Conservation (phyloP, 2,113 vertebrate genomes). For the Pteropus alecto region DNA sequence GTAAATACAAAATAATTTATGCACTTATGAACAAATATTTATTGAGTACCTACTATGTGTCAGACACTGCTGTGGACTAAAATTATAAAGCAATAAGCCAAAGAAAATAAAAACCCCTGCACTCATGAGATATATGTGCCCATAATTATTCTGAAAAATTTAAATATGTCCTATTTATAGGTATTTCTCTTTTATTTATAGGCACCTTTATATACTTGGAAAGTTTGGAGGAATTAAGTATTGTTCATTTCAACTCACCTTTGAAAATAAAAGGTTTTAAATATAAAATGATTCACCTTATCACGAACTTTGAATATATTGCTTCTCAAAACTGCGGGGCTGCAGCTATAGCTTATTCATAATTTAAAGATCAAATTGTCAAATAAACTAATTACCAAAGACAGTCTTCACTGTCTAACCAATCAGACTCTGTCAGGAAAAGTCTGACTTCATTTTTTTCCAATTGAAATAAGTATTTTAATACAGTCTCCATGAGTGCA, state of each 20-base stretch:
- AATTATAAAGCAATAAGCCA: neutral
- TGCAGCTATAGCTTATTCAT: constrained; percentile 7
- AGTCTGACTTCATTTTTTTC: neutral
- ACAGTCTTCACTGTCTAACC: neutral
- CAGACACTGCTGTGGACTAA: neutral
- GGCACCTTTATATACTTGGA: neutral
- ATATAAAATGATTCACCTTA: neutral
- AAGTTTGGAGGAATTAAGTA: neutral
- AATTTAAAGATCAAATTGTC: constrained; percentile 12
- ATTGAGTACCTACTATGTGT: neutral
- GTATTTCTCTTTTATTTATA: neutral
- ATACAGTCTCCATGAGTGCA: neutral
- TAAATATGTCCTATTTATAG: neutral
- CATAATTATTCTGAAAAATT: neutral
- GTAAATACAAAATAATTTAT: neutral
- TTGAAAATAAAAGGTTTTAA: constrained; percentile 9
- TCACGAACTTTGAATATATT: neutral
- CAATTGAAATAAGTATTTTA: neutral
- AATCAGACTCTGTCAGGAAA: constrained; percentile 7
- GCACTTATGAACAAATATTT: neutral
- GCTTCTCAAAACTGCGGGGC: neutral
- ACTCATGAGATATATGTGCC: neutral
- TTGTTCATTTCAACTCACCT: neutral
- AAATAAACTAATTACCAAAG: constrained; percentile 34
- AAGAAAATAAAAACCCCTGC: neutral